Evolutionary conservation across 2,888 invertebrate genomes (phyloP).

Genomic region (Erynnis tages): DNA sequence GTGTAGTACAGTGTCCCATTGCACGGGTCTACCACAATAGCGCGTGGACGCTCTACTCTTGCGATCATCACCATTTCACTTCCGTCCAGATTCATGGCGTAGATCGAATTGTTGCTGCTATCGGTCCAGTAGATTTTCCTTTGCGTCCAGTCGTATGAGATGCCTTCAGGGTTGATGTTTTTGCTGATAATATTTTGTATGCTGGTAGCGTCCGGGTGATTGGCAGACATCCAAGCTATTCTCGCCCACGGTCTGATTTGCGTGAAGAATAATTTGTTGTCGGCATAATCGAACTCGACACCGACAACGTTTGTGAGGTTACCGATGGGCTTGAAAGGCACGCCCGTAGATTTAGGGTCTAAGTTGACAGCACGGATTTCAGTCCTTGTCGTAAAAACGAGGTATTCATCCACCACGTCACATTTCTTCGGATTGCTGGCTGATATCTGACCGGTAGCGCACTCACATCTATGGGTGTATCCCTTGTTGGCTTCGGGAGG

Average conservation of each 20-base stretch:
- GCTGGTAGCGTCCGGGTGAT: constrained; percentile 83
- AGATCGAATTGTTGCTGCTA: constrained; percentile 95
- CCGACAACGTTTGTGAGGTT: constrained; percentile 97
- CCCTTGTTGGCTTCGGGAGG: constrained; percentile 84
- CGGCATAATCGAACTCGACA: constrained; percentile 95
- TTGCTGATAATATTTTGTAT: constrained; percentile 87
- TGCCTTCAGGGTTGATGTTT: constrained; percentile 95
- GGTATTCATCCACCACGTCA: constrained; percentile 91
- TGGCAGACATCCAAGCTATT: constrained; percentile 90
- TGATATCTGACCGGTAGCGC: constrained; percentile 91
- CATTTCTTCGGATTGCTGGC: constrained; percentile 86
- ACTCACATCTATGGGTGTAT: constrained; percentile 89
- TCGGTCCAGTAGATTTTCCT: constrained; percentile 99
- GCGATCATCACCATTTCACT: constrained; percentile 94
- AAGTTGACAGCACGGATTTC: constrained; percentile 96
- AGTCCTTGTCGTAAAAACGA: constrained; percentile 96
- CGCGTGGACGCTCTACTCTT: constrained; percentile 94
- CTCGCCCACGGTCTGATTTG: constrained; percentile 95
- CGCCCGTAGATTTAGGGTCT: constrained; percentile 89
- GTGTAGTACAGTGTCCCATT: constrained; percentile 97
- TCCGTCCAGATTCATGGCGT: constrained; percentile 96
- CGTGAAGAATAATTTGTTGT: constrained; percentile 94
- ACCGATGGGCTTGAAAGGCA: constrained; percentile 92
- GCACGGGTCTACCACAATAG: constrained; percentile 98
- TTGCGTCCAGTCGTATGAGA: constrained; percentile 98